These are phyloP conservation scores for Coenonympha arcania DNA, from an alignment of 2,888 invertebrate species.

Conservation along the genomic window DNA sequence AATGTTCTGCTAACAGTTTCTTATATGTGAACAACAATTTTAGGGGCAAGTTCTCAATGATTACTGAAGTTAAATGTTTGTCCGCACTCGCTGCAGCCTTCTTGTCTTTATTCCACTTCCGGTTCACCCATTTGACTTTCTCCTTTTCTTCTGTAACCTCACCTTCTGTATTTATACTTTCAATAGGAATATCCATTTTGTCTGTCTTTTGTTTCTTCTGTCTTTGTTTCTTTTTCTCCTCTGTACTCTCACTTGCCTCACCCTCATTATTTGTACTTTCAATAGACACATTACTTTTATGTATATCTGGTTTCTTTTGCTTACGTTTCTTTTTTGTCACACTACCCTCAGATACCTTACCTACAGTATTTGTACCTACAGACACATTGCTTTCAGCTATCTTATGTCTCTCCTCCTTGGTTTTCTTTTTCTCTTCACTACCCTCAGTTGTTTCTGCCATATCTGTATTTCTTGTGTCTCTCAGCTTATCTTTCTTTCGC, in stretches of 20 bases:
- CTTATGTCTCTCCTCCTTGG: background rate
- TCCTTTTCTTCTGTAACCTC: conserved; percentile 40
- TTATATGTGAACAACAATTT: conserved; percentile 49
- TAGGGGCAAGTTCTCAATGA: conserved; percentile 56
- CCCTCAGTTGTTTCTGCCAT: conserved; percentile 29
- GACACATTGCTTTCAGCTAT: background rate
- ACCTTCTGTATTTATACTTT: too few relatives aligned
- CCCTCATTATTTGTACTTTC: background rate
- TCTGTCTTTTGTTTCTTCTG: conserved; percentile 62
- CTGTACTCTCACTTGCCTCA: conserved; percentile 36
- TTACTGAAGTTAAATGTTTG: conserved; percentile 36
- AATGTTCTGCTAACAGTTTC: conserved; percentile 48
- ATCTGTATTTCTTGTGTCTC: conserved; percentile 15
- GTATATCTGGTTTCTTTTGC: background rate
- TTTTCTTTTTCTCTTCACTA: conserved; percentile 19
- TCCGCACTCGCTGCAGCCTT: conserved; percentile 38
- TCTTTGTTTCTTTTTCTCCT: conserved; percentile 55
- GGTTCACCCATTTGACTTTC: conserved; percentile 55
- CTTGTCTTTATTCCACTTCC: conserved; percentile 60
- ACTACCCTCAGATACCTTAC: conserved; percentile 31
- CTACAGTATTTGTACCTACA: background rate
- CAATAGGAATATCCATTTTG: too few relatives aligned
- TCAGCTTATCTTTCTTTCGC: conserved; percentile 41
- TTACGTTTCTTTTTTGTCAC: background rate
- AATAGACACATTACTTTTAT: background rate